Percentiles rank a stretch among this genome's conserved stretches.
Conservation (phyloP, 2,113 vertebrate genomes). For the Tachysurus fulvidraco region DNA sequence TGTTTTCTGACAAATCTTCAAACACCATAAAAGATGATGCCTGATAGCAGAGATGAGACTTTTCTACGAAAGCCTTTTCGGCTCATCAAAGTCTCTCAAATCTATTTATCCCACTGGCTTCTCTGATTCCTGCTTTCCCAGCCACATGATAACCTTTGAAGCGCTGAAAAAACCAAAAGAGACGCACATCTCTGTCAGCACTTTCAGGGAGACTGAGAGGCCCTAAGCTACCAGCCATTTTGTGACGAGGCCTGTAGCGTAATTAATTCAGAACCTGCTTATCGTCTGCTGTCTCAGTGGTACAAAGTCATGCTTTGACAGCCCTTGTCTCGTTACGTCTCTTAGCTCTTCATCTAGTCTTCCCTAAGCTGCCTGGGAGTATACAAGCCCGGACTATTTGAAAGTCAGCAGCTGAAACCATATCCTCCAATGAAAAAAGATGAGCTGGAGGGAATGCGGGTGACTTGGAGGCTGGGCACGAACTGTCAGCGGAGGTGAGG, state of each 20-base stretch:
- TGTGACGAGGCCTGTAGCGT: conserved; percentile 53
- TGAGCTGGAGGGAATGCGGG: conserved; percentile 45
- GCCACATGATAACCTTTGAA: conserved; percentile 65
- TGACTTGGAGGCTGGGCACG: conserved; percentile 53
- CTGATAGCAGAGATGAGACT: conserved; percentile 35
- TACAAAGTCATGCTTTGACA: conserved; percentile 37
- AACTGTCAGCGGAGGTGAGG: conserved; percentile 53
- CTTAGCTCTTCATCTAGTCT: conserved; percentile 34
- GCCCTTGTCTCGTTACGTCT: conserved; percentile 20
- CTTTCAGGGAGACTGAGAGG: conserved; percentile 50
- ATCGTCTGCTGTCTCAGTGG: conserved; percentile 49
- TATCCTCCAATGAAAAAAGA: conserved; percentile 58
- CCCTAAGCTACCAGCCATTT: conserved; percentile 54
- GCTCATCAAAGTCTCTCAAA: conserved; percentile 63
- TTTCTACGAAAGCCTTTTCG: conserved; percentile 64
- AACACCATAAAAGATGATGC: conserved; percentile 50
- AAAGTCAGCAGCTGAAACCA: conserved; percentile 61
- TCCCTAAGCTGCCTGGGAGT: conserved; percentile 46
- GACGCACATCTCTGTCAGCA: conserved; percentile 59
- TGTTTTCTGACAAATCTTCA: conserved; percentile 59
- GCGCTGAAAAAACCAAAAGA: conserved; percentile 47
- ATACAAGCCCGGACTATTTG: conserved; percentile 63
- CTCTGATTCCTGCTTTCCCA: conserved; percentile 59
- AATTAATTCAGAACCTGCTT: conserved; percentile 68
- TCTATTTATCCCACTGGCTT: conserved; percentile 59